These are phyloP conservation scores for Setipinna tenuifilis DNA, from an alignment of 2,797 vertebrate genomes.

Conservation along the genomic window DNA sequence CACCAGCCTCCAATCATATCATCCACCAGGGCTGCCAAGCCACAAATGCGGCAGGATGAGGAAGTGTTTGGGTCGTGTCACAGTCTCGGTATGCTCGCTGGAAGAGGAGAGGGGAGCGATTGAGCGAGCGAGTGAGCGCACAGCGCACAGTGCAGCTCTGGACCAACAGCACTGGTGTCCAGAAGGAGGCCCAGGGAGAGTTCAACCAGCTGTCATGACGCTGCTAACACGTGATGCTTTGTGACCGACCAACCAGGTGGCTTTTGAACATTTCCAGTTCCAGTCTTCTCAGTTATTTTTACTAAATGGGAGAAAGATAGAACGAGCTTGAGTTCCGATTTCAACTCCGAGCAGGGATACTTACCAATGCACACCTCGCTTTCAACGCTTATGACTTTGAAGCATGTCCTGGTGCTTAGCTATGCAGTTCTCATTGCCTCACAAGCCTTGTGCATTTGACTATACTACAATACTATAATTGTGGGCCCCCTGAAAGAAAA, in stretches of 20 bases:
- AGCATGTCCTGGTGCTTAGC: no score
- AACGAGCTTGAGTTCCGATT: no score
- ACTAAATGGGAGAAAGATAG: no score
- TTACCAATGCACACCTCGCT: no score
- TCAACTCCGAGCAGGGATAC: no score
- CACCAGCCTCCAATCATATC: neutral
- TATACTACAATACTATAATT: no score
- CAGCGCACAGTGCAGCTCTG: no score
- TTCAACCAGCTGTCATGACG: neutral
- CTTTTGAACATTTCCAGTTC: neutral
- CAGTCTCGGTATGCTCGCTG: neutral
- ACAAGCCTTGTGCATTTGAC: no score
- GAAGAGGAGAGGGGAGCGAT: neutral
- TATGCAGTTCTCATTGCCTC: no score
- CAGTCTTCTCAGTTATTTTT: no score
- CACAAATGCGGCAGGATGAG: neutral
- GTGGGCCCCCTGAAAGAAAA: no score
- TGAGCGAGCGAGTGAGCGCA: neutral
- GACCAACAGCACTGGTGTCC: neutral
- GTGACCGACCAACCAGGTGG: neutral
- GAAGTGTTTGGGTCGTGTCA: conserved; percentile 8
- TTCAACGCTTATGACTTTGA: no score
- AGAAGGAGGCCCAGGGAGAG: neutral
- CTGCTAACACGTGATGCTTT: neutral
- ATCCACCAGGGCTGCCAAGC: neutral